Evolutionary conservation across 2,113 vertebrate genomes (phyloP).

Genomic region (Petrocephalus microphthalmus): DNA sequence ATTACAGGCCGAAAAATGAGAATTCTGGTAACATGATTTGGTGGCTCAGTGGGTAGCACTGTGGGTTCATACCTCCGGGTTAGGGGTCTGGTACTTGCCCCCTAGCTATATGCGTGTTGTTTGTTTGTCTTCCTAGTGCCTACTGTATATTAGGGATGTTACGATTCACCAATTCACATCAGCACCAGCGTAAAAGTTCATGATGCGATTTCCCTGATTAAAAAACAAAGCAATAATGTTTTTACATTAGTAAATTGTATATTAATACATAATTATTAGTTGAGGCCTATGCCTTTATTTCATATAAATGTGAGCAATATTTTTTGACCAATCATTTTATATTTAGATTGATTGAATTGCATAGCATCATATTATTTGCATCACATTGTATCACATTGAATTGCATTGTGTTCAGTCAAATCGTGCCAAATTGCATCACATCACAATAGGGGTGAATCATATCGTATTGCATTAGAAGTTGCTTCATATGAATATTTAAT

Average conservation of each 20-base stretch:
- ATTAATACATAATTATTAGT: background rate
- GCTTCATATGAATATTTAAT: background rate
- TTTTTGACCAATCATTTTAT: background rate
- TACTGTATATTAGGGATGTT: background rate
- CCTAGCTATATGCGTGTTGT: background rate
- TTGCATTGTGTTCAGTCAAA: background rate
- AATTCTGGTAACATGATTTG: background rate
- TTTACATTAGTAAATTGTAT: background rate
- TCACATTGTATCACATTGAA: background rate
- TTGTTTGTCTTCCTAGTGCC: background rate
- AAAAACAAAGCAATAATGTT: too few relatives aligned
- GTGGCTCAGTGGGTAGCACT: background rate
- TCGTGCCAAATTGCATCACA: background rate
- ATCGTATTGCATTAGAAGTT: background rate
- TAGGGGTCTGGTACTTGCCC: background rate
- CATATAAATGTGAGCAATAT: background rate
- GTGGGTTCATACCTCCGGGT: background rate
- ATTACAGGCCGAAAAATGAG: background rate
- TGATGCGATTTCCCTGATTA: background rate
- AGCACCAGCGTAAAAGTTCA: background rate
- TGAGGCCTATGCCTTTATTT: background rate
- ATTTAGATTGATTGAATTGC: background rate
- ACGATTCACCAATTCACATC: background rate
- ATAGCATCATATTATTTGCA: background rate
- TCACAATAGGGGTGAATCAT: background rate